Conservation (phyloP, 2,797 vertebrate species). For the Sparus aurata region DNA sequence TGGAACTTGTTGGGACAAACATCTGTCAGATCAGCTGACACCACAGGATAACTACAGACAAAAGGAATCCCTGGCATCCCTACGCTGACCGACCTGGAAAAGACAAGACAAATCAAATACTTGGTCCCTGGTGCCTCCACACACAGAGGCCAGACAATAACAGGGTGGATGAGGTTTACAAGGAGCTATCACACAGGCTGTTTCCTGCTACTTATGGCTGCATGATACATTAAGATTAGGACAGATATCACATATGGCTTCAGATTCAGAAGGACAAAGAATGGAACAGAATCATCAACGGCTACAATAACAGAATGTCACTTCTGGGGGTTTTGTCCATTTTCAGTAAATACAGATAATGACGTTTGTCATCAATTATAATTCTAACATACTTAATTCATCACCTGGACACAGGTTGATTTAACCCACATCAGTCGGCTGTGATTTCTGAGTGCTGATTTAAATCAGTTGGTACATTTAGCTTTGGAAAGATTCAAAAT, state of each 20-base stretch:
- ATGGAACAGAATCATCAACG: conserved; percentile 1
- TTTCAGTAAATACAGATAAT: conserved; percentile 7
- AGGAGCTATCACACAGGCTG: conserved; percentile 25
- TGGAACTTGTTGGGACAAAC: conserved; percentile 46
- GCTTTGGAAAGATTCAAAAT: neutral
- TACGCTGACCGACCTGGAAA: conserved; percentile 67
- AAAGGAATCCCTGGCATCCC: conserved; percentile 70
- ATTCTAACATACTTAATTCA: neutral
- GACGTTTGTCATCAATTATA: neutral
- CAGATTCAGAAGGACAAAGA: conserved; percentile 16
- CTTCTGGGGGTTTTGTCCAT: conserved; percentile 8
- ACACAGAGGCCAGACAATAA: conserved; percentile 39
- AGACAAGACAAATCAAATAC: conserved; percentile 61
- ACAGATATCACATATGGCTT: conserved; percentile 26
- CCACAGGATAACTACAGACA: conserved; percentile 60
- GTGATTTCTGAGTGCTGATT: neutral
- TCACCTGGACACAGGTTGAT: neutral
- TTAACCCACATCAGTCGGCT: neutral
- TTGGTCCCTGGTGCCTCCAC: conserved; percentile 35
- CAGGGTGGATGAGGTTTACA: conserved; percentile 33
- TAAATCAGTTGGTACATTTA: neutral
- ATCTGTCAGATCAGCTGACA: conserved; percentile 62
- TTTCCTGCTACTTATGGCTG: conserved; percentile 41
- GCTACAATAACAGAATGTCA: neutral
- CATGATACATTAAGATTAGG: conserved; percentile 22